Evolutionary conservation across 2,113 vertebrate genomes (phyloP).

Genomic region (Hippopotamus amphibius): DNA sequence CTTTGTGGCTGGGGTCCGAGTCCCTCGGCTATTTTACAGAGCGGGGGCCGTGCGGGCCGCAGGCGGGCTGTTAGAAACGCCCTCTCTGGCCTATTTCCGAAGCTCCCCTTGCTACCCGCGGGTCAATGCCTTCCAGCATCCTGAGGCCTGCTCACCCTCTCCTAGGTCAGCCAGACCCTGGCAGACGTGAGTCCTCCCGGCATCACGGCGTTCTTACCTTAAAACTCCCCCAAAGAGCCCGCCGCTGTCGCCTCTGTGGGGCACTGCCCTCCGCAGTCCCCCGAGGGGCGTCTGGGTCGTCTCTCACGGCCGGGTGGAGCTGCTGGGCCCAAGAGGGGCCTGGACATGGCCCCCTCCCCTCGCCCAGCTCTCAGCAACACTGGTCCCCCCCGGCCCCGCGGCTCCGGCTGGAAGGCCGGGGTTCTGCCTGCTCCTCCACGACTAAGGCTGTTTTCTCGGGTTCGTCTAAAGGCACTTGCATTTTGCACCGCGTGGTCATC

Average conservation of each 20-base stretch:
- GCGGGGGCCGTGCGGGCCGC: accelerated
- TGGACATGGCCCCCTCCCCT: too few relatives aligned
- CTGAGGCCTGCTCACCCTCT: accelerated
- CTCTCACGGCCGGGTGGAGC: accelerated
- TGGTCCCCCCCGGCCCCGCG: accelerated
- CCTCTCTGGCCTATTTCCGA: accelerated
- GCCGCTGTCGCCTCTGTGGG: accelerated
- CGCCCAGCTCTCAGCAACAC: not conserved
- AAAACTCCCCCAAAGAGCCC: too few relatives aligned
- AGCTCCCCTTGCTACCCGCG: too few relatives aligned
- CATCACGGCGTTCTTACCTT: accelerated
- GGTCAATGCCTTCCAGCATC: accelerated
- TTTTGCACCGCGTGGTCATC: accelerated
- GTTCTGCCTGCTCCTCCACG: accelerated
- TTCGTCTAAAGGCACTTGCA: accelerated
- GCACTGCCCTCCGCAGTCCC: accelerated
- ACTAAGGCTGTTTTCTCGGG: not conserved
- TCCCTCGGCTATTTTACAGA: not conserved
- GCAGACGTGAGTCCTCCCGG: accelerated
- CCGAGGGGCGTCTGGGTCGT: not conserved
- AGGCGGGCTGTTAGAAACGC: accelerated
- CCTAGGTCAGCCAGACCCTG: too few relatives aligned
- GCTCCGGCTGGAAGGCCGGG: not conserved
- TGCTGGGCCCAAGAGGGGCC: not conserved
- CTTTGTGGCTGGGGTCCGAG: too few relatives aligned